These are phyloP conservation scores for Eospalax fontanierii DNA, from an alignment of 2,797 vertebrate species.

Conservation along the genomic window DNA sequence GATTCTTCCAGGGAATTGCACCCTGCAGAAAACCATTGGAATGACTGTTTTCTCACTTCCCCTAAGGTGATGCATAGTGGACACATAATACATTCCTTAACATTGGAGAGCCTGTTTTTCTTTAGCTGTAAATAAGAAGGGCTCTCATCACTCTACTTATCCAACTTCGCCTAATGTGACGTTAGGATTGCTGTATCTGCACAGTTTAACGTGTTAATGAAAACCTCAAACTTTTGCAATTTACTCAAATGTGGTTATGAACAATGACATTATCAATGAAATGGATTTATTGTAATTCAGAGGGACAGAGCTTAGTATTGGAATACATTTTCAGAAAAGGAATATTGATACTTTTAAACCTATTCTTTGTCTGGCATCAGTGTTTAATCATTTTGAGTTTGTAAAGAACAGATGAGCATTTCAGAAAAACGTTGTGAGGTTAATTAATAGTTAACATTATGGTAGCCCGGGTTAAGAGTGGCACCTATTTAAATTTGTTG, in stretches of 20 bases:
- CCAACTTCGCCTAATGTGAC: not conserved
- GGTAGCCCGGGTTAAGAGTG: not conserved
- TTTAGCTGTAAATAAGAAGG: not conserved
- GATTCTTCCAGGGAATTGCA: too few species aligned
- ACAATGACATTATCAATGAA: not conserved
- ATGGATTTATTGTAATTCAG: not conserved
- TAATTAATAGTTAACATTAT: not conserved
- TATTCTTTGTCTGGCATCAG: constrained; percentile 8
- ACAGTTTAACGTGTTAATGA: not conserved
- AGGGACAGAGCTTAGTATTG: not conserved
- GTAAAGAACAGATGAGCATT: not conserved
- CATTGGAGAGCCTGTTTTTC: not conserved
- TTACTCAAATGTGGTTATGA: not conserved
- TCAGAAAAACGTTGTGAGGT: constrained; percentile 43
- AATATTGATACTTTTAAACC: not conserved
- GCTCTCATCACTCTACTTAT: not conserved
- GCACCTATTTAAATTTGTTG: not conserved
- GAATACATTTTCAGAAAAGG: not conserved
- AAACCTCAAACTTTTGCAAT: not conserved
- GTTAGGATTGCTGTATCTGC: not conserved
- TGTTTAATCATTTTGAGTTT: constrained; percentile 35
- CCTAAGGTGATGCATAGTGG: not conserved
- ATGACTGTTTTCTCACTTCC: not conserved
- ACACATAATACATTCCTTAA: not conserved
- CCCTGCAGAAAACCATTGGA: not conserved